These are phyloP conservation scores for Synodontis membranacea DNA, from an alignment of 2,113 vertebrate species.

Conservation along the genomic window DNA sequence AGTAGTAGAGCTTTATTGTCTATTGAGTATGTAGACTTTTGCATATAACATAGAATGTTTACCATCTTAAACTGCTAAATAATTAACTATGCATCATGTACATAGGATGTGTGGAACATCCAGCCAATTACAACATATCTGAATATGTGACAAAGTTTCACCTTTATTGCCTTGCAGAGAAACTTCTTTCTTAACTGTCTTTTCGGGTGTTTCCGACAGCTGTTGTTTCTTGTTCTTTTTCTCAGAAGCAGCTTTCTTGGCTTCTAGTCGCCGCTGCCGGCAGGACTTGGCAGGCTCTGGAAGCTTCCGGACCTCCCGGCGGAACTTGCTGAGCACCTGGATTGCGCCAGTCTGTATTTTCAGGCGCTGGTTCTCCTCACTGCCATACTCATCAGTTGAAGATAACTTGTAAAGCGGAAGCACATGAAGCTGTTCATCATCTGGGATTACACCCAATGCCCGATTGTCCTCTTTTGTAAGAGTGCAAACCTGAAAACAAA, in stretches of 20 bases:
- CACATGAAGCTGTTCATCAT: slow-evolving; percentile 94
- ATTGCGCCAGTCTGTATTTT: slow-evolving; percentile 92
- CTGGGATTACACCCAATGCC: slow-evolving; percentile 81
- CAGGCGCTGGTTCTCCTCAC: slow-evolving; percentile 83
- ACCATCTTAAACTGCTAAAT: not conserved
- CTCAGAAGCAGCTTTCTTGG: slow-evolving; percentile 88
- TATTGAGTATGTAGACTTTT: not conserved
- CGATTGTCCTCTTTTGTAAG: slow-evolving; percentile 98
- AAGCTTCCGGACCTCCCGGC: slow-evolving; percentile 89
- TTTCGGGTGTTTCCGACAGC: slow-evolving; percentile 83
- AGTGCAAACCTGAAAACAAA: slow-evolving; percentile 86
- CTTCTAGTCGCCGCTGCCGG: slow-evolving; percentile 89
- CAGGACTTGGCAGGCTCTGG: slow-evolving; percentile 96
- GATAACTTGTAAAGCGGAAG: slow-evolving; percentile 93
- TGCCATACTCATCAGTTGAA: slow-evolving; percentile 88
- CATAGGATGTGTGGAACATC: not conserved
- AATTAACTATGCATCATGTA: not conserved
- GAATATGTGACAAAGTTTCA: slow-evolving; percentile 24
- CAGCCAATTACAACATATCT: not conserved
- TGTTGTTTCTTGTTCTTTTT: slow-evolving; percentile 96
- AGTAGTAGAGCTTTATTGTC: too few species aligned
- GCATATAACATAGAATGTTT: not conserved
- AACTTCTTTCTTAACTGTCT: slow-evolving; percentile 73
- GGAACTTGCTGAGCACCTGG: slow-evolving; percentile 90
- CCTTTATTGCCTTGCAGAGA: slow-evolving; percentile 74